Evolutionary conservation across 1,140 invertebrate species (phyloP).

Genomic region (Drosophila miranda): DNA sequence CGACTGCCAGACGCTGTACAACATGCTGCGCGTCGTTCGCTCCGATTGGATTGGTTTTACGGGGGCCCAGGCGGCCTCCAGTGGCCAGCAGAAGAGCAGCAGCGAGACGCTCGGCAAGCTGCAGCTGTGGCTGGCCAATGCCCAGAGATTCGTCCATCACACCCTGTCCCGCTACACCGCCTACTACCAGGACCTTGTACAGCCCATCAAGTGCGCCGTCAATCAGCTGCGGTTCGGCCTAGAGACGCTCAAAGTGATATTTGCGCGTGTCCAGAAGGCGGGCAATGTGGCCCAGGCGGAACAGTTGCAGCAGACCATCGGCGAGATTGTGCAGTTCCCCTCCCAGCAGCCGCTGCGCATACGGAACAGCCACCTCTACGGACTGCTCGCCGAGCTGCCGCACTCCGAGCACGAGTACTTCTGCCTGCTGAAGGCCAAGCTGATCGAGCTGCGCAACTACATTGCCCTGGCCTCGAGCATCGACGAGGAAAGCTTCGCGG

Average conservation of each 20-base stretch:
- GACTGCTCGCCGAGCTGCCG: conserved; percentile 53
- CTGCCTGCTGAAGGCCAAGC: conserved; percentile 86
- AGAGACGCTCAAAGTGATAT: conserved; percentile 59
- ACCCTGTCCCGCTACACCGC: conserved; percentile 56
- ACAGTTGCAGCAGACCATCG: conserved; percentile 49
- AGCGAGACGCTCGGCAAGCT: conserved; percentile 60
- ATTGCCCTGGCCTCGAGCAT: conserved; percentile 67
- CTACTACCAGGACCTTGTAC: conserved; percentile 77
- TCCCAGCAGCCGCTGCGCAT: conserved; percentile 49
- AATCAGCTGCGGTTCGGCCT: conserved; percentile 66
- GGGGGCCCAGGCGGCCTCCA: conserved; percentile 22
- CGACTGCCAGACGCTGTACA: conserved; percentile 46
- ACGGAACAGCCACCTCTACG: conserved; percentile 50
- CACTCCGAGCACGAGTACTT: conserved; percentile 75
- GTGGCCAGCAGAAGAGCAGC: conserved; percentile 35
- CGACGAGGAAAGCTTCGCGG: conserved; percentile 82
- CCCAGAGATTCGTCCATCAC: conserved; percentile 72
- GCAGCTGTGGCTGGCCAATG: conserved; percentile 76
- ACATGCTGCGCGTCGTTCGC: conserved; percentile 35
- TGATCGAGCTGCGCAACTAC: conserved; percentile 85
- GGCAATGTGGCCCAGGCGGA: conserved; percentile 47
- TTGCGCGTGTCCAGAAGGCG: conserved; percentile 43
- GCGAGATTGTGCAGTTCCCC: conserved; percentile 67
- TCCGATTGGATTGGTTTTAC: conserved; percentile 47
- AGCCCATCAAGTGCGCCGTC: conserved; percentile 70